Conservation (phyloP, 2,113 vertebrate species). For the Coptodon bakossiorum region DNA sequence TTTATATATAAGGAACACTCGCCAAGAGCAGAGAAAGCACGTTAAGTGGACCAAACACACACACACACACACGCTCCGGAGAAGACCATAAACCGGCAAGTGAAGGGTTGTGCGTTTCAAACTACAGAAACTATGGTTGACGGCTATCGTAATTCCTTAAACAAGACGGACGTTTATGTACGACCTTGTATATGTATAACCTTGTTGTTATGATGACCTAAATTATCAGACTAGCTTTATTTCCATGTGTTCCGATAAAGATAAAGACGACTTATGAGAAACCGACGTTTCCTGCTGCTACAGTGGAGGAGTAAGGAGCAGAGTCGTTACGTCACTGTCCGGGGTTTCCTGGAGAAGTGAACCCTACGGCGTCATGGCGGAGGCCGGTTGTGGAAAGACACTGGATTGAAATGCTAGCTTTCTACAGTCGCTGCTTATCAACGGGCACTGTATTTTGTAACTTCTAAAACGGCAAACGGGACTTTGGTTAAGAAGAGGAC, state of each 20-base stretch:
- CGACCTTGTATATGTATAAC: background rate
- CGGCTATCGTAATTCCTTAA: background rate
- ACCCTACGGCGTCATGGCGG: slow-evolving; percentile 76
- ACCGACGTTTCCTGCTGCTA: slow-evolving; percentile 9
- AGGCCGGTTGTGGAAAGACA: slow-evolving; percentile 72
- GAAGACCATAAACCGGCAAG: background rate
- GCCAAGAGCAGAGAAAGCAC: background rate
- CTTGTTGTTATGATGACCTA: background rate
- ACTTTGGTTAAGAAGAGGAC: background rate
- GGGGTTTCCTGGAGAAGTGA: slow-evolving; percentile 75
- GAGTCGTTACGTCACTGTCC: slow-evolving; percentile 71
- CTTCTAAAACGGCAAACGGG: background rate
- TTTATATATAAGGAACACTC: background rate
- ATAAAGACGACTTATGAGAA: background rate
- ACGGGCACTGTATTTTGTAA: background rate
- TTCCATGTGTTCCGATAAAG: background rate
- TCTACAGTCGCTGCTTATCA: slow-evolving; percentile 28
- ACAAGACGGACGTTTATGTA: background rate
- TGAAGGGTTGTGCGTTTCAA: background rate
- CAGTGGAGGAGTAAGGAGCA: background rate
- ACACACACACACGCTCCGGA: background rate
- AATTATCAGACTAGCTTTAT: background rate
- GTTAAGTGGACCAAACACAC: background rate
- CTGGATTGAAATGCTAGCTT: slow-evolving; percentile 65
- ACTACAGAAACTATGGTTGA: background rate